Evolutionary conservation across 2,113 vertebrate species (phyloP).

Genomic region (Corythornis madagascariensis): DNA sequence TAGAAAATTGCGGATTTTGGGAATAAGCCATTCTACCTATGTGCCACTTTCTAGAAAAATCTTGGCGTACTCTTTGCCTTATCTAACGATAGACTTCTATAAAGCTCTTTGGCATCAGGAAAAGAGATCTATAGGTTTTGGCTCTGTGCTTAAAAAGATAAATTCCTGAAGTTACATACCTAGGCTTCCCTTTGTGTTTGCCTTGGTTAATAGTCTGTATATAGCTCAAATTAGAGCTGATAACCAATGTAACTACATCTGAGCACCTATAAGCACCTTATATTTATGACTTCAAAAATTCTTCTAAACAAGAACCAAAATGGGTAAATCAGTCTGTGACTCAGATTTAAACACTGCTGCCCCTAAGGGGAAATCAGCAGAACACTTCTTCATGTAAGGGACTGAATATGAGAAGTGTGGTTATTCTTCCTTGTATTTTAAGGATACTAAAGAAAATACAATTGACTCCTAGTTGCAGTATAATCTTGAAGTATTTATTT

Average conservation of each 20-base stretch:
- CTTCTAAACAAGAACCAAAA: neutral
- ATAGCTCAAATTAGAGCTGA: neutral
- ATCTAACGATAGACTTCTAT: neutral
- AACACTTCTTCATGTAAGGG: neutral
- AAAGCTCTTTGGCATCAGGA: neutral
- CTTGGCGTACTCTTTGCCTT: neutral
- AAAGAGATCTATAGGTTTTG: neutral
- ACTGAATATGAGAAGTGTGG: neutral
- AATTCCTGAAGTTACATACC: neutral
- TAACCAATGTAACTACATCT: neutral
- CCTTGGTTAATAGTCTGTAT: neutral
- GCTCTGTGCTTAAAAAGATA: neutral
- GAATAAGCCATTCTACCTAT: neutral
- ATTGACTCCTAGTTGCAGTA: neutral
- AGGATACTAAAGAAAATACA: neutral
- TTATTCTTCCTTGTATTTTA: neutral
- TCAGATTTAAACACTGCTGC: neutral
- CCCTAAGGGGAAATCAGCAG: neutral
- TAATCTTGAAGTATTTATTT: constrained; percentile 32
- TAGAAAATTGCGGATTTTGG: neutral
- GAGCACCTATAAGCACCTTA: neutral
- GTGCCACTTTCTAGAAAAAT: neutral
- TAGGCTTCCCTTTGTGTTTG: neutral
- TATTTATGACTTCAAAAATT: neutral
- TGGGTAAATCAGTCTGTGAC: neutral